Evolutionary conservation across 2,797 vertebrate species (phyloP).

Genomic region (Poliocrania exsul): DNA sequence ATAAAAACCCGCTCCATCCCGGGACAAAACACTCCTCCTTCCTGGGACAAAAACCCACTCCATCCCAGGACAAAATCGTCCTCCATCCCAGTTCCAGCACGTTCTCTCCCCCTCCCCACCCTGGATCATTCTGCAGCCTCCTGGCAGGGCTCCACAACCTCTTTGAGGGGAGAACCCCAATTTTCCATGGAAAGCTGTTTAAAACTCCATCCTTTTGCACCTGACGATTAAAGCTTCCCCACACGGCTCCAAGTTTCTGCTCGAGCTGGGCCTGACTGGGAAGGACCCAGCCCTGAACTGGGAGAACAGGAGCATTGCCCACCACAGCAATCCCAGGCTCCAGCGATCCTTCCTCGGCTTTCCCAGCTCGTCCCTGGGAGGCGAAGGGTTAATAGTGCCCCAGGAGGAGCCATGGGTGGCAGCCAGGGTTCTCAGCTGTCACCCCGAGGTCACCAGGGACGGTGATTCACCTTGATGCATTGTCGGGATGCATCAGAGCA

Average conservation of each 20-base stretch:
- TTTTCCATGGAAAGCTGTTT: background rate
- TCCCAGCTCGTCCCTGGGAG: background rate
- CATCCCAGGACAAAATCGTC: background rate
- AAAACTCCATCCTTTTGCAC: background rate
- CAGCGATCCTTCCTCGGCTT: background rate
- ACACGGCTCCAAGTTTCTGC: background rate
- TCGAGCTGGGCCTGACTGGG: background rate
- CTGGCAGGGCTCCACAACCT: background rate
- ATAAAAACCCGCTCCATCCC: background rate
- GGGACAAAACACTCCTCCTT: background rate
- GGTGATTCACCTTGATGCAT: conserved; percentile 44
- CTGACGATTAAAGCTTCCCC: background rate
- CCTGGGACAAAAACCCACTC: background rate
- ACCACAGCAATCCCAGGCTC: background rate
- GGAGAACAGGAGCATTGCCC: background rate
- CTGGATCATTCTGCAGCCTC: background rate
- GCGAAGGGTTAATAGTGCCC: background rate
- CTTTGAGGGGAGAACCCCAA: background rate
- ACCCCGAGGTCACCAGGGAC: background rate
- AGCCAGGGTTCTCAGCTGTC: background rate
- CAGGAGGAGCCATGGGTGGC: background rate
- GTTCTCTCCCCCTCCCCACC: background rate
- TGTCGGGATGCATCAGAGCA: conserved; percentile 26
- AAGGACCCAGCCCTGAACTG: background rate
- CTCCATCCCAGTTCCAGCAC: background rate